Conservation (phyloP, 2,113 vertebrate species). For the Mus spicilegus region DNA sequence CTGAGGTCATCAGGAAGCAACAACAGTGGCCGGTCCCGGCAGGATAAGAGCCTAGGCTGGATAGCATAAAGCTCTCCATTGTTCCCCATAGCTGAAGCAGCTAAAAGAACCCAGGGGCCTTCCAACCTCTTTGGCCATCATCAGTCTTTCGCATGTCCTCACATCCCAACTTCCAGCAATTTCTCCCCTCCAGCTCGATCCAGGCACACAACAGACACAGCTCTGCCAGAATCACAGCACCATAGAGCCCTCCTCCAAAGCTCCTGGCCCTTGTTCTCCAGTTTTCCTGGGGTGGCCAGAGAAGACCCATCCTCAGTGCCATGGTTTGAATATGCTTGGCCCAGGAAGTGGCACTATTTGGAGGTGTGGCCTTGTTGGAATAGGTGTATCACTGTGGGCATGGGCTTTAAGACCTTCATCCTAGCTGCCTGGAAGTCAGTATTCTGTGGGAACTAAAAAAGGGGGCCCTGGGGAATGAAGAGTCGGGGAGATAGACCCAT, state of each 20-base stretch:
- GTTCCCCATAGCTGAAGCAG: not conserved
- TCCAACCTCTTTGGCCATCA: not conserved
- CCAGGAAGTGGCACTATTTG: too few species aligned
- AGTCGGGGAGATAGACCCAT: too few species aligned
- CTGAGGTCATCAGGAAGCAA: not conserved
- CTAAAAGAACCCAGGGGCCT: not conserved
- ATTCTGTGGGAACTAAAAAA: too few species aligned
- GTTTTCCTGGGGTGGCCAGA: constrained; percentile 81
- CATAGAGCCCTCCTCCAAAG: not conserved
- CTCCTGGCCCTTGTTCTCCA: constrained; percentile 51
- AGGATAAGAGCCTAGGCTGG: too few species aligned
- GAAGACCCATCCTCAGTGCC: constrained; percentile 80
- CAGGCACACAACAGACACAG: not conserved
- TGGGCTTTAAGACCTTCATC: too few species aligned
- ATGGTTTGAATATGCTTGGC: too few species aligned
- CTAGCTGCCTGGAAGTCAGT: too few species aligned
- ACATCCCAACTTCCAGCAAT: not conserved
- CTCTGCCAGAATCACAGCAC: not conserved
- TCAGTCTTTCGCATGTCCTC: not conserved
- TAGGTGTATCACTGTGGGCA: too few species aligned
- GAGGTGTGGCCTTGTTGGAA: too few species aligned
- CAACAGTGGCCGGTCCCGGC: not conserved
- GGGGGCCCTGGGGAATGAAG: too few species aligned
- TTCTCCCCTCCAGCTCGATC: not conserved
- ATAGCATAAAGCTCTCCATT: not conserved